phyloP scores from a whole-genome alignment of 2,113 vertebrate species.

The Apistogramma diplotaenia region DNA sequence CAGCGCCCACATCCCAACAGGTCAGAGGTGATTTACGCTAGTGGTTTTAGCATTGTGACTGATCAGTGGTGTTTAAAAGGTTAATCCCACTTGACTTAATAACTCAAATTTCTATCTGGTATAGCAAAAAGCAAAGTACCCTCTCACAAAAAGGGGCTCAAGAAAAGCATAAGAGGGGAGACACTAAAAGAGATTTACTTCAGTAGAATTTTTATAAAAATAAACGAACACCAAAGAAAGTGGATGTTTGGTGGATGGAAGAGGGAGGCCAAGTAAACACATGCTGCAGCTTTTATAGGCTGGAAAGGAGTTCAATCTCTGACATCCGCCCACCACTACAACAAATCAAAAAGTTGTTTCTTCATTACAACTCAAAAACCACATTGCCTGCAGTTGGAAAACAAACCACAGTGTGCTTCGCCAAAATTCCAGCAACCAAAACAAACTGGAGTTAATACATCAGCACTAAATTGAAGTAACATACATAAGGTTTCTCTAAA shows the following conservation, averaged over 20 bases:
- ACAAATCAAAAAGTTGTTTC: neutral
- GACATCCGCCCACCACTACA: neutral
- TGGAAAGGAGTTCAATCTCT: neutral
- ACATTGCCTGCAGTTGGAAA: neutral
- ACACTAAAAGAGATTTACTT: neutral
- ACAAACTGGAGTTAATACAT: neutral
- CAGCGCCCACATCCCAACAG: neutral
- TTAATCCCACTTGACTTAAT: neutral
- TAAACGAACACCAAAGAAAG: neutral
- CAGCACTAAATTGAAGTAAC: neutral
- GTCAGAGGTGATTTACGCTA: neutral
- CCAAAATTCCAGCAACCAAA: neutral
- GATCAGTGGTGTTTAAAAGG: neutral
- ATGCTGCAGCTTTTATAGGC: neutral
- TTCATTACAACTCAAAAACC: neutral
- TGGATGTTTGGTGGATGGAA: neutral
- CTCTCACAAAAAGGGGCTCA: neutral
- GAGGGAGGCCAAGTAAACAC: neutral
- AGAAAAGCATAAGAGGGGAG: neutral
- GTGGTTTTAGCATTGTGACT: neutral
- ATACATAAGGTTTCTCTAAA: neutral
- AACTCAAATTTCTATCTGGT: neutral
- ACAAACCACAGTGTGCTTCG: neutral
- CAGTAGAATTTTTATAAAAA: neutral
- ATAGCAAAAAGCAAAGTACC: neutral